Evolutionary conservation across 2,113 vertebrate species (phyloP).

Genomic region (Phalacrocorax aristotelis): DNA sequence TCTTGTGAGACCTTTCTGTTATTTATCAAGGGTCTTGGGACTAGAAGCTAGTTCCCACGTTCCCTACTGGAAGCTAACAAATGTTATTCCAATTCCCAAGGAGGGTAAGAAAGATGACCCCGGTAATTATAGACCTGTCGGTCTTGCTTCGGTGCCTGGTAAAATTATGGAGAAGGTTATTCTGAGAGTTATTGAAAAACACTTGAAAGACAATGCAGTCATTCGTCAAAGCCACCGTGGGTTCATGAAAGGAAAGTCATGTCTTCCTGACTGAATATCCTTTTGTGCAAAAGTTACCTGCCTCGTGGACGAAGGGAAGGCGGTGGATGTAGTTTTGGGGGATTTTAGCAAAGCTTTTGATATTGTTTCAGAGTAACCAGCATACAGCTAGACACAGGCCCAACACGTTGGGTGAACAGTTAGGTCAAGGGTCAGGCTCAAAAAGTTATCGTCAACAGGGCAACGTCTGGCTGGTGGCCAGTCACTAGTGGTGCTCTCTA

Average conservation of each 20-base stretch:
- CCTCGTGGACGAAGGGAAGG: not conserved
- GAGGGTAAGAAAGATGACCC: not conserved
- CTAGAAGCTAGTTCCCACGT: too few relatives aligned
- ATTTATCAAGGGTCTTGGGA: not conserved
- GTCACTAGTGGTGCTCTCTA: not conserved
- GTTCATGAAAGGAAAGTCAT: not conserved
- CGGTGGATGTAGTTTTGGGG: not conserved
- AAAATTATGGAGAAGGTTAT: not conserved
- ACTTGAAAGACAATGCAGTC: not conserved
- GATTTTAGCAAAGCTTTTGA: not conserved
- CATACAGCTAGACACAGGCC: not conserved
- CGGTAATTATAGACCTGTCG: not conserved
- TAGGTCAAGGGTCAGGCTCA: not conserved
- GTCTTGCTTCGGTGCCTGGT: not conserved
- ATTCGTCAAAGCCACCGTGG: not conserved
- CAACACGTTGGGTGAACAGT: not conserved
- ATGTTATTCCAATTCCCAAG: not conserved
- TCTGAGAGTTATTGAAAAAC: not conserved
- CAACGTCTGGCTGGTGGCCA: not conserved
- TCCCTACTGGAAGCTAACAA: not conserved
- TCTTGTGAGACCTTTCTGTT: not conserved
- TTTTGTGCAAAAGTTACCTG: not conserved
- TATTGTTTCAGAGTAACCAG: not conserved
- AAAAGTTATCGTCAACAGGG: not conserved
- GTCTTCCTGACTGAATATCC: not conserved